A percentile compares a stretch with the other conserved stretches of the same genome.
phyloP scores from a whole-genome alignment of 2,888 invertebrate genomes.

The Cremastinae sp. region DNA sequence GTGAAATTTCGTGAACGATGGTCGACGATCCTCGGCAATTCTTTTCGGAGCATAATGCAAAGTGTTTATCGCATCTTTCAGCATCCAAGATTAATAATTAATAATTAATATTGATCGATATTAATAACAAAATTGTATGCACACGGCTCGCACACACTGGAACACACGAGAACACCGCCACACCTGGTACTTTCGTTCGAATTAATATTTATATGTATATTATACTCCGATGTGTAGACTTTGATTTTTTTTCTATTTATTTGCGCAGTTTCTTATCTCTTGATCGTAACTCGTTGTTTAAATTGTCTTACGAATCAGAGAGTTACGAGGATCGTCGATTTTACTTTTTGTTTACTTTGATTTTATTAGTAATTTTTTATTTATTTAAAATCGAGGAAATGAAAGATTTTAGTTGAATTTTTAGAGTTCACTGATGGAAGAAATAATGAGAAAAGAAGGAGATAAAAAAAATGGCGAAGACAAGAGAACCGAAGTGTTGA shows the following conservation, averaged over 20 bases:
- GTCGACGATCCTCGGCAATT: slow-evolving; percentile 39
- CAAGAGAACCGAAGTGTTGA: neutral
- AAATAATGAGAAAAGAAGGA: no score
- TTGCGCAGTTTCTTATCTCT: no score
- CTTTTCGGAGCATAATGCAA: slow-evolving; percentile 9
- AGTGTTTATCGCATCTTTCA: slow-evolving; percentile 36
- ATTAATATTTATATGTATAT: slow-evolving; percentile 11
- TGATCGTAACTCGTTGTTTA: slow-evolving; percentile 21
- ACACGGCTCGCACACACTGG: slow-evolving; percentile 44
- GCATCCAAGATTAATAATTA: slow-evolving; percentile 25
- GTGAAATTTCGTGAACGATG: no score
- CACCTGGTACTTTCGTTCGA: neutral
- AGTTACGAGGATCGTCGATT: slow-evolving; percentile 45
- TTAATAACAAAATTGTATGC: slow-evolving; percentile 40
- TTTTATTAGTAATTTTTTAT: neutral
- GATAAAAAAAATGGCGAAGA: slow-evolving; percentile 29
- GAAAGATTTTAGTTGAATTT: no score
- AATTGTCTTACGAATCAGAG: slow-evolving; percentile 34
- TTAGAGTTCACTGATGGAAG: no score
- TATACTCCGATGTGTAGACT: slow-evolving; percentile 44
- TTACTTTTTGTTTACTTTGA: neutral
- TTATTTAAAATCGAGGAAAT: neutral
- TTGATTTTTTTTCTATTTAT: slow-evolving; percentile 2
- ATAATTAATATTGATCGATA: neutral
- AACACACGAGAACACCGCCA: slow-evolving; percentile 26